phyloP scores from a whole-genome alignment of 2,797 vertebrate genomes.

The Typhlichthys eigenmanni region DNA sequence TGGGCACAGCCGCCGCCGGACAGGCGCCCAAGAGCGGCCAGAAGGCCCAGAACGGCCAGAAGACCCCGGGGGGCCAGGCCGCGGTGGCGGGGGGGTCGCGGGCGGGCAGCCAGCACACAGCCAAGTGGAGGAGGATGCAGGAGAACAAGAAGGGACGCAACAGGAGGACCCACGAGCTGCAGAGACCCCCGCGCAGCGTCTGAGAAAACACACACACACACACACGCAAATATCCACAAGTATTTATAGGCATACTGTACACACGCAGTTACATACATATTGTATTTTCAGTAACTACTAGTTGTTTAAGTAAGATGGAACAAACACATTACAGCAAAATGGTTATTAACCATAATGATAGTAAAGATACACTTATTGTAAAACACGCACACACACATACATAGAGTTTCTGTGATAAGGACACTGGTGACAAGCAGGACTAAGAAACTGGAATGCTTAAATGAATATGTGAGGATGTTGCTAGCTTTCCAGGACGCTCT shows the following conservation, averaged over 20 bases:
- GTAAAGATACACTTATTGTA: conserved; percentile 31
- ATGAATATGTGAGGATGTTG: conserved; percentile 61
- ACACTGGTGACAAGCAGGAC: conserved; percentile 44
- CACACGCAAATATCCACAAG: conserved; percentile 35
- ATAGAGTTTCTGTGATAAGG: conserved; percentile 59
- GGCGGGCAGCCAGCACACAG: conserved; percentile 71
- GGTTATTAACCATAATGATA: background rate
- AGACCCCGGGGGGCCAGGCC: conserved; percentile 81
- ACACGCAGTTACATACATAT: background rate
- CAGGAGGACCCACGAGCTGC: conserved; percentile 97
- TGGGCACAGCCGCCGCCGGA: conserved; percentile 29
- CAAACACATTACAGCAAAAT: background rate
- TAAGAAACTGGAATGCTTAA: conserved; percentile 53
- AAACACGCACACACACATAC: conserved; percentile 38
- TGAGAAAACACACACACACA: conserved; percentile 57
- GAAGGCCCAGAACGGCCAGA: conserved; percentile 62
- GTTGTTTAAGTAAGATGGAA: background rate
- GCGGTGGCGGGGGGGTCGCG: conserved; percentile 72
- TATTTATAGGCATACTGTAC: conserved; percentile 20
- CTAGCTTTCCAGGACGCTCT: conserved; percentile 54
- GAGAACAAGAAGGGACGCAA: conserved; percentile 98
- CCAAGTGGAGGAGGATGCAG: conserved; percentile 97
- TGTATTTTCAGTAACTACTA: too few species aligned
- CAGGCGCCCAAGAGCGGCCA: conserved; percentile 58
- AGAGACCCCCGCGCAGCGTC: conserved; percentile 96